Evolutionary conservation across 2,888 invertebrate genomes (phyloP), one percentile per base, ranked within the genome.

Genomic region (Caradrina clavipalpis): DNA sequence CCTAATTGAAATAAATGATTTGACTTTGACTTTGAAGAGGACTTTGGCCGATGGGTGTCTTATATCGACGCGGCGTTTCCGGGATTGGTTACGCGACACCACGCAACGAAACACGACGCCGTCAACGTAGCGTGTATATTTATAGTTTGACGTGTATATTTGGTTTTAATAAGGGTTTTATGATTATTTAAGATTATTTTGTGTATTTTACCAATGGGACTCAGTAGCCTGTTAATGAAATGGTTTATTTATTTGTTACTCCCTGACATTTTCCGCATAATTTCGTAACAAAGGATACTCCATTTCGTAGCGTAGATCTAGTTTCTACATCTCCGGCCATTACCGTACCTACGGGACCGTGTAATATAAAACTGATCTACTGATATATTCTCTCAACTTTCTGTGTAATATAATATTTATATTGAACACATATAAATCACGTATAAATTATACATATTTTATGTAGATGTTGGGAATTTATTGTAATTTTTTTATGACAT

Each of bases 261-360:
- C 26, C 26, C 7, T 21, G 26, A 26, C 45, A 50, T 49, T 59
- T 49, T 60, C 42, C 7, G 49, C 50, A 31, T 11, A 54, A 49
- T 75, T 60, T 49, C 42, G 50, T 39, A 77, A 75, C 47, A 75
- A 75, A 77, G 63, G 59, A 77, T 75, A 17, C 51, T 49, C 13
- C 26, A 35, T 11, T 56, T 60, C 51, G 49, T 47, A 71, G 45
- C 35, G 5, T 70, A 60, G 63, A 77, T 77, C 59, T 77, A 53
- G 64, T 75, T 77, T 77, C 63, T 77, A 64, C 78, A 75, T 77
- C 78, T 72, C 78, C 72, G 78, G 60, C 53, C 49, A 60, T 77
- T 64, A 75, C 19, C 19, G 56, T 64, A 72, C n/a, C 26, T 42
- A 60, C 72, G 63, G 55, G 31, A 77, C 56, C 74, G 63, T 77